A percentile compares a stretch with the other conserved stretches of the same genome.
phyloP scores from a whole-genome alignment of 2,888 invertebrate genomes.

The Ceramica pisi region DNA sequence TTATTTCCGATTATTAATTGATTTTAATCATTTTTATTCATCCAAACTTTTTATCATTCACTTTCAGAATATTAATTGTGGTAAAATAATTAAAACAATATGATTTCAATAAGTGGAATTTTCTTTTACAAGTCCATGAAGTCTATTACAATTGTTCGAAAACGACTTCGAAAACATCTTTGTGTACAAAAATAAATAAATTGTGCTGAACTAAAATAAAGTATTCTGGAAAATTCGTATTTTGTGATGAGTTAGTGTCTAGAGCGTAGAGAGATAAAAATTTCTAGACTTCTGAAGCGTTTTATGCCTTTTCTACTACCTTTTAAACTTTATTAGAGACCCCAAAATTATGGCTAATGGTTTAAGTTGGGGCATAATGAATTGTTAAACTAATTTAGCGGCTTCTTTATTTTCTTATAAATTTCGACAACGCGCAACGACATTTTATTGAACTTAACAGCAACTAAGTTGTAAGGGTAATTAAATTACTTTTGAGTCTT shows the following conservation, averaged over 20 bases:
- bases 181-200: not conserved
- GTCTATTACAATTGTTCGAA: not conserved
- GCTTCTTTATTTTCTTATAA: constrained; percentile 30
- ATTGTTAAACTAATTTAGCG: constrained; percentile 43
- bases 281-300: constrained; percentile 18
- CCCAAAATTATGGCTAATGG: constrained; percentile 25
- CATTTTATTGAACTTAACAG: not conserved
- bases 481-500: not conserved
- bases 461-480: not conserved
- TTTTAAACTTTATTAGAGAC: constrained; percentile 28
- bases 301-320: constrained; percentile 24
- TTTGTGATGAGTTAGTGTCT: constrained; percentile 24
- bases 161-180: not conserved
- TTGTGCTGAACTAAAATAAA: not conserved
- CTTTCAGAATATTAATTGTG: not conserved
- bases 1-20: not conserved
- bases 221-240: constrained; percentile 5
- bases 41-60: not conserved
- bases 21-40: not conserved
- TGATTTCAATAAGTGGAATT: too few relatives aligned
- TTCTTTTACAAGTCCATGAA: not conserved
- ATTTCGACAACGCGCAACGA: constrained; percentile 7
- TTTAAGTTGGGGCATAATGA: constrained; percentile 26
- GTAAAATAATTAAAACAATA: too few relatives aligned
- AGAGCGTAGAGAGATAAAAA: not conserved